Percentiles rank a stretch among this genome's conserved stretches.
Conservation (phyloP, 2,113 vertebrate genomes). For the Larimichthys crocea region DNA sequence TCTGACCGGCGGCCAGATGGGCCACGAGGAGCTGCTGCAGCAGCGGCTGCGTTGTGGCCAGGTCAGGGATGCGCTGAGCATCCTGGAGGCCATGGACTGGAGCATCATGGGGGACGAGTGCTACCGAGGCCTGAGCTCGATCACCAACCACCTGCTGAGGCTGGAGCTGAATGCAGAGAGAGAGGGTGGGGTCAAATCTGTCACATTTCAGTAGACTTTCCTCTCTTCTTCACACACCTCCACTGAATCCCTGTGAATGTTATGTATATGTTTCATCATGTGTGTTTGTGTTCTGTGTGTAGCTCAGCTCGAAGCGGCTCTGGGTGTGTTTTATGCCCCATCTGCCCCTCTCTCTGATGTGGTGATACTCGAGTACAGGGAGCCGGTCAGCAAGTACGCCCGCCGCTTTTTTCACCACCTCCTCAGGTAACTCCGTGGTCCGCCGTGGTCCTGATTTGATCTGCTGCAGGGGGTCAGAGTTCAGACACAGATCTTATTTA, state of each 20-base stretch:
- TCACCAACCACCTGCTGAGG: conserved; percentile 93
- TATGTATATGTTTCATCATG: neutral
- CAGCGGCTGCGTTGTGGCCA: conserved; percentile 88
- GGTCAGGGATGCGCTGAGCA: conserved; percentile 87
- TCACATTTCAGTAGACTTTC: neutral
- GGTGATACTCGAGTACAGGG: conserved; percentile 90
- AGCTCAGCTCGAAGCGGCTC: conserved; percentile 94
- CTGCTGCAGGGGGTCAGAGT: conserved; percentile 4
- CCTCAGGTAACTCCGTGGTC: conserved; percentile 88
- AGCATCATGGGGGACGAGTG: conserved; percentile 87
- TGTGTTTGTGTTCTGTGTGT: conserved; percentile 47
- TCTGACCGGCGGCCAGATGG: conserved; percentile 86
- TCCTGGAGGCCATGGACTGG: conserved; percentile 95
- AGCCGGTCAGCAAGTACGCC: conserved; percentile 92
- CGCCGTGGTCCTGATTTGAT: conserved; percentile 43
- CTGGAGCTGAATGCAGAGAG: conserved; percentile 88
- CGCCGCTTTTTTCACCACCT: conserved; percentile 98
- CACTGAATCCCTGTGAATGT: fast-evolving
- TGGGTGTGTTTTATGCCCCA: conserved; percentile 94
- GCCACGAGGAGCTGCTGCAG: conserved; percentile 87
- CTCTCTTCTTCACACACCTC: neutral
- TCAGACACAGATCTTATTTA: neutral
- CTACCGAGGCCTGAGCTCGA: conserved; percentile 86
- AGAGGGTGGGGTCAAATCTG: conserved; percentile 75
- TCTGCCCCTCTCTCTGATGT: conserved; percentile 89